phyloP scores from a whole-genome alignment of 2,797 vertebrate genomes.

The Myioborus miniatus region DNA sequence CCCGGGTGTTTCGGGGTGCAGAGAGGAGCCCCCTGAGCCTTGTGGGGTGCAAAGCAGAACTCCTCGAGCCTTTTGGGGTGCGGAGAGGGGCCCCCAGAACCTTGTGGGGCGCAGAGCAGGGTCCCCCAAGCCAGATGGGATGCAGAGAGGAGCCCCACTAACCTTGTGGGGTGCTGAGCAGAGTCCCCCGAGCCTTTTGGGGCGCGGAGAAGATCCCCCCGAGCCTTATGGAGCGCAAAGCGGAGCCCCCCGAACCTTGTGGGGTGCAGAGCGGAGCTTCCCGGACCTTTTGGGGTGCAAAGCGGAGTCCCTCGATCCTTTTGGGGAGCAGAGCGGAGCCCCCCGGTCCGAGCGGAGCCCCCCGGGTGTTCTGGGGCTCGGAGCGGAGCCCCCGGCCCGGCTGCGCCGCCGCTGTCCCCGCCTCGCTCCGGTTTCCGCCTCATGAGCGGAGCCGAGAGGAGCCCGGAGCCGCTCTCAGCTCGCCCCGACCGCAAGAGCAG shows the following conservation, averaged over 20 bases:
- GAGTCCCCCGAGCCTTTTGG: no score
- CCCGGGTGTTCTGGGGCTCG: background rate
- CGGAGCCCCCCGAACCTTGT: background rate
- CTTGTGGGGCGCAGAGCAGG: no score
- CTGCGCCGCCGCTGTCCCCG: background rate
- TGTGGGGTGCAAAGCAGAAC: no score
- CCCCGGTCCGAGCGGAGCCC: background rate
- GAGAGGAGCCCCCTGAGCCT: no score
- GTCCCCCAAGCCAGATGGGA: no score
- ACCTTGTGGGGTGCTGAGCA: background rate
- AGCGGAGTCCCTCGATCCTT: no score
- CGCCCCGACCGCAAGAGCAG: constrained; percentile 58
- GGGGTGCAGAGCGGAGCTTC: no score
- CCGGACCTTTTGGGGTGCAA: no score
- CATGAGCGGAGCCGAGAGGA: constrained; percentile 29
- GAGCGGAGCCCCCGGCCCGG: background rate
- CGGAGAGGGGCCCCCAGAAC: background rate
- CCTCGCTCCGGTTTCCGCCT: constrained; percentile 66
- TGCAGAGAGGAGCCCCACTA: background rate
- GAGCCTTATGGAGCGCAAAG: no score
- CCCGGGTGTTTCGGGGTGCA: no score
- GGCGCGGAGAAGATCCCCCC: no score
- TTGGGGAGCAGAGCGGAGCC: background rate
- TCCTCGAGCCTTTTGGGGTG: no score
- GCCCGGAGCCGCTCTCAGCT: background rate